Evolutionary conservation across 2,888 invertebrate species (phyloP), one percentile per base, ranked within the genome.

Genomic region (Clivina fossor): DNA sequence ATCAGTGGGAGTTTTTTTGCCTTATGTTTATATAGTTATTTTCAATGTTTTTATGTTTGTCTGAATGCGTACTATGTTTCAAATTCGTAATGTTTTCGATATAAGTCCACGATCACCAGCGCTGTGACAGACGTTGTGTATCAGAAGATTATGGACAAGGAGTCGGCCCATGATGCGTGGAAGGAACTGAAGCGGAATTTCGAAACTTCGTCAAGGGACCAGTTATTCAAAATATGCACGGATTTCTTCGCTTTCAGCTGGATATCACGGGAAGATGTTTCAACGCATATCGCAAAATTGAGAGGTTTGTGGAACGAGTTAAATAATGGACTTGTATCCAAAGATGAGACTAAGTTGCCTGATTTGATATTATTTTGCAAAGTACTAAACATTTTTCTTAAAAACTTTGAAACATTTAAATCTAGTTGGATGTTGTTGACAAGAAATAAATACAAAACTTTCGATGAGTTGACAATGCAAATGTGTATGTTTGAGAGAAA

Each of bases 351-450:
- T 48, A 61, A 19, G 2, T 40, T 64, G 15, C 61, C 64, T 16
- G 62, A 66, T 41, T 59, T 62, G 24, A 57, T 65, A 3, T 38
- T 65, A 41, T 64, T 65, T 7, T 64, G 64, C 48, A 64, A 64
- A 61, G 44, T 43, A 16, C 60, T 65, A 33, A 46, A 62, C 7
- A 59, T 61, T 58, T 49, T 63, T 41, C 62, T 62, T 43, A 56
- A 46, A 16, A 58, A 26, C 48, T 58, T 59, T 22, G 51, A 58
- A 19, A 48, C 24, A 7, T 61, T 61, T 47, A 20, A 28, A 13
- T 64, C 64, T 8, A 63, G 64, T 57, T 65, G 67, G 66, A 65
- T 65, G 66, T 33, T 65, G 44, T 38, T 64, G 28, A 62, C 62
- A 4, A 65, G 65, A 35, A 55, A 65, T 24, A 55, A 61, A 13